Evolutionary conservation across 2,113 vertebrate genomes (phyloP).

Genomic region (Sminthopsis crassicaudata): DNA sequence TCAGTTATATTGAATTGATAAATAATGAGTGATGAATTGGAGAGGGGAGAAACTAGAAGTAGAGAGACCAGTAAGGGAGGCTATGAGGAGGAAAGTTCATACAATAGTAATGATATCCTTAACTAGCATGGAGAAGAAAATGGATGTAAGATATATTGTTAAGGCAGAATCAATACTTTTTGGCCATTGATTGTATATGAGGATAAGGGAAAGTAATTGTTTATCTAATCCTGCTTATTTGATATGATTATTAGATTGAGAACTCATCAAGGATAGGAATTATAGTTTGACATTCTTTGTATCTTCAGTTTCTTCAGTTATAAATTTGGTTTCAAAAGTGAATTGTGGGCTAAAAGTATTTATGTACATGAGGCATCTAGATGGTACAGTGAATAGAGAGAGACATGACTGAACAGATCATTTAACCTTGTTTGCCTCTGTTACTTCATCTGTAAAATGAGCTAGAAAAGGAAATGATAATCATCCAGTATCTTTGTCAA

Average conservation of each 20-base stretch:
- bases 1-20: neutral
- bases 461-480: neutral
- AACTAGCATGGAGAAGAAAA: neutral
- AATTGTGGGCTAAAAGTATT: neutral
- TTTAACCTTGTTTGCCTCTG: neutral
- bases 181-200: neutral
- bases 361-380: neutral
- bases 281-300: neutral
- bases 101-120: neutral
- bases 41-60: neutral
- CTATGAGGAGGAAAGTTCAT: neutral
- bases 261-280: neutral
- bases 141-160: neutral
- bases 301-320: too few species aligned
- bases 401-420: neutral
- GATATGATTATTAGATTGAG: neutral
- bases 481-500: neutral
- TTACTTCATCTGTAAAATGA: neutral
- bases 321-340: neutral
- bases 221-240: too few species aligned
- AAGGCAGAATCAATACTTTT: neutral
- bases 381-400: neutral
- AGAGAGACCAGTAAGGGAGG: neutral
- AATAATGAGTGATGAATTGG: neutral
- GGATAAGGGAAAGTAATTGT: neutral